phyloP scores from a whole-genome alignment of 2,888 invertebrate species.

The Tiliacea aurago region DNA sequence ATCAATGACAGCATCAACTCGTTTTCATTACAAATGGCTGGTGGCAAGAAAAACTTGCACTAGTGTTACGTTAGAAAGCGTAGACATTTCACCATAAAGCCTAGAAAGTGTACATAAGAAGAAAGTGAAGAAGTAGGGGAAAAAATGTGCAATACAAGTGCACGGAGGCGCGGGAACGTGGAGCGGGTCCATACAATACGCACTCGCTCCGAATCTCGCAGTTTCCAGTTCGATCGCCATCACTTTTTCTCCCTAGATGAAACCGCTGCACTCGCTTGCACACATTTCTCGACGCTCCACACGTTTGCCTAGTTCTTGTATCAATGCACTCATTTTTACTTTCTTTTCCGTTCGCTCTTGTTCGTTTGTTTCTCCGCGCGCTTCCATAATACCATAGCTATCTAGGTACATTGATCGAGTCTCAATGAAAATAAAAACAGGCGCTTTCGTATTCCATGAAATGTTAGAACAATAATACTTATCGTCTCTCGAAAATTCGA shows the following conservation, averaged over 20 bases:
- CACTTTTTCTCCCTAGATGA: conserved; percentile 87
- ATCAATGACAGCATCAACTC: conserved; percentile 82
- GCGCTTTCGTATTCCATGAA: conserved; percentile 64
- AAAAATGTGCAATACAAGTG: conserved; percentile 83
- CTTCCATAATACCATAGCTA: conserved; percentile 67
- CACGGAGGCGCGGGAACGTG: conserved; percentile 79
- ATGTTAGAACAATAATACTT: conserved; percentile 46
- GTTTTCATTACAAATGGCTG: conserved; percentile 86
- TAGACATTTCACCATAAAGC: conserved; percentile 88
- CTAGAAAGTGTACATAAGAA: conserved; percentile 89
- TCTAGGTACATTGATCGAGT: conserved; percentile 54
- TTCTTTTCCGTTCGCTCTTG: conserved; percentile 90
- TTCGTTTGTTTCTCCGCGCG: conserved; percentile 77
- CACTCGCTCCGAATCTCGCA: conserved; percentile 75
- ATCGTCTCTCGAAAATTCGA: conserved; percentile 48
- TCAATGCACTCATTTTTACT: conserved; percentile 89
- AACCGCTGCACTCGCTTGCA: conserved; percentile 80
- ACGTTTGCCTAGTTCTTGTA: conserved; percentile 87
- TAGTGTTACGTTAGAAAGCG: conserved; percentile 89
- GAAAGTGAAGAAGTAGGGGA: conserved; percentile 89
- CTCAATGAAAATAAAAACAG: conserved; percentile 76
- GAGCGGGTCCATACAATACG: conserved; percentile 75
- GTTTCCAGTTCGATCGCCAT: conserved; percentile 83
- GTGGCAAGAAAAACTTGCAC: conserved; percentile 88
- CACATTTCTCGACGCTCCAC: conserved; percentile 82